These are phyloP conservation scores for Drymonia ruficornis DNA, from an alignment of 2,888 invertebrate species.

Conservation along the genomic window DNA sequence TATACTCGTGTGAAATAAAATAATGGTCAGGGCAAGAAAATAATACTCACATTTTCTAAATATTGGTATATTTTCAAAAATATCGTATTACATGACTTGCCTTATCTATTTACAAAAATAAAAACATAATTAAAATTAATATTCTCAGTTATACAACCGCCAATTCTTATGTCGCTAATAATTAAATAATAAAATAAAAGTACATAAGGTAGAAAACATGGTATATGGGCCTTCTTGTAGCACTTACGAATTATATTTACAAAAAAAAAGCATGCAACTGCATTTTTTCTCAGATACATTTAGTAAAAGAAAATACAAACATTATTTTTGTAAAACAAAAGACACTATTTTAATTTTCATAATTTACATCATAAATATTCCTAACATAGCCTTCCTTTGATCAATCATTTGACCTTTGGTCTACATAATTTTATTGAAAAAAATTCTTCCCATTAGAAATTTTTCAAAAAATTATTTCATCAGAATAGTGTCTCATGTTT, in stretches of 20 bases:
- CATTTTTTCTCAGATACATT: background rate
- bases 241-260: conserved; percentile 42
- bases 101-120: conserved; percentile 81
- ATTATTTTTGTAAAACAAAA: background rate
- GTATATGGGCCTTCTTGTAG: conserved; percentile 22
- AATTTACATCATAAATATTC: no score
- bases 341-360: background rate
- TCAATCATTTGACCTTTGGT: no score
- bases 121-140: conserved; percentile 69
- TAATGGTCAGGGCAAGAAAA: conserved; percentile 27
- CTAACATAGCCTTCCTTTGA: no score
- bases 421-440: no score
- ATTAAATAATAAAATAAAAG: conserved; percentile 34
- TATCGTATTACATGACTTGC: conserved; percentile 83
- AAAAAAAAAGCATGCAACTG: conserved; percentile 18
- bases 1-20: no score
- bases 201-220: conserved; percentile 28
- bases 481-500: conserved; percentile 20
- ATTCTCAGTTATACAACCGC: conserved; percentile 55
- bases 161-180: conserved; percentile 42
- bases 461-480: background rate
- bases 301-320: background rate
- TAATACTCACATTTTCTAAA: conserved; percentile 65
- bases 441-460: no score
- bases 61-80: conserved; percentile 85